Evolutionary conservation across 2,113 vertebrate genomes (phyloP).

Genomic region (Vidua chalybeata): DNA sequence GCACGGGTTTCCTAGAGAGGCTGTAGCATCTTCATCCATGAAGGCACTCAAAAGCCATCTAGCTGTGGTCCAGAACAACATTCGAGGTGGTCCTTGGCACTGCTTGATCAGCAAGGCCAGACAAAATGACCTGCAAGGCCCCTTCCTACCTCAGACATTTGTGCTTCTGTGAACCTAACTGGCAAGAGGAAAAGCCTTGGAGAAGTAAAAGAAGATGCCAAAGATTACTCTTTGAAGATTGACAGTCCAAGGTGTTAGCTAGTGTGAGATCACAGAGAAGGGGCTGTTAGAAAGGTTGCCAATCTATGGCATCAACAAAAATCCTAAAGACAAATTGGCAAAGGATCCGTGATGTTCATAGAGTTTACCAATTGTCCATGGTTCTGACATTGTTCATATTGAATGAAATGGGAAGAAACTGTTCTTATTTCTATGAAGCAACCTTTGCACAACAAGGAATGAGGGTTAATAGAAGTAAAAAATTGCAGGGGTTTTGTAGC

Average conservation of each 20-base stretch:
- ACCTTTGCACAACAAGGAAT: neutral
- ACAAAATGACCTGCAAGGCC: neutral
- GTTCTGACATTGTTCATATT: neutral
- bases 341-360: neutral
- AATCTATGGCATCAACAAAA: neutral
- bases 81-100: neutral
- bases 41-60: neutral
- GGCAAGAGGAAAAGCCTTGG: neutral
- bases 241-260: neutral
- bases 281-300: neutral
- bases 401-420: neutral
- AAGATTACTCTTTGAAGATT: neutral
- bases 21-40: neutral
- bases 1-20: neutral
- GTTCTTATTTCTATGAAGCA: neutral
- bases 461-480: neutral
- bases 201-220: neutral
- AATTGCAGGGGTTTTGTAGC: rapidly evolving
- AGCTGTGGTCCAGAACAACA: neutral
- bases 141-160: neutral
- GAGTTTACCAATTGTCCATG: neutral
- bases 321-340: neutral
- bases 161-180: neutral
- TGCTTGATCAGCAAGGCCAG: neutral
- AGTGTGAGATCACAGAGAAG: neutral